These are phyloP conservation scores for Micromys minutus DNA, from an alignment of 2,113 vertebrate genomes.

Conservation along the genomic window DNA sequence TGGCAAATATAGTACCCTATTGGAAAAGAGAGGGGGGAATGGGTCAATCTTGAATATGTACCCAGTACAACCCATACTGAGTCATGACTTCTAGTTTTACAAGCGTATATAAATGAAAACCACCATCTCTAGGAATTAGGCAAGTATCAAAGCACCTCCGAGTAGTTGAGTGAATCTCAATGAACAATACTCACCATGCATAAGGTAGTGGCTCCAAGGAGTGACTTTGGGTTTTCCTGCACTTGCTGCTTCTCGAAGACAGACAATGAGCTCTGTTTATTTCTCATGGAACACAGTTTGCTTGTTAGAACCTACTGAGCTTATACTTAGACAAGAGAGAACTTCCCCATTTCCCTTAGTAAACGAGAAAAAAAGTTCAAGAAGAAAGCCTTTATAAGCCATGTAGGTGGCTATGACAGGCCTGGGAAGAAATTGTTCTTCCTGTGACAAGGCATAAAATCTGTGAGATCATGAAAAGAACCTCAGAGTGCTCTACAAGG, in stretches of 20 bases:
- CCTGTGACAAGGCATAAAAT: not conserved
- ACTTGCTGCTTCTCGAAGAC: not conserved
- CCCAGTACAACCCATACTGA: not conserved
- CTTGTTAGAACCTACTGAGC: not conserved
- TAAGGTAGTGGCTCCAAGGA: not conserved
- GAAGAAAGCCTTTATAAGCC: not conserved
- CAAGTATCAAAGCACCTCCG: not conserved
- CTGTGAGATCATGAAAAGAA: constrained; percentile 14
- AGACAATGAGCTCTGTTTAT: not conserved
- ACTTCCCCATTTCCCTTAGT: not conserved
- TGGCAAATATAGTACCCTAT: not conserved
- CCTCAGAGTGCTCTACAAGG: not conserved
- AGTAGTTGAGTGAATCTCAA: not conserved
- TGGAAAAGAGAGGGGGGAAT: no score
- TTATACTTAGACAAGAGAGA: not conserved
- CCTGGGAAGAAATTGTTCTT: not conserved
- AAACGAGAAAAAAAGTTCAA: not conserved
- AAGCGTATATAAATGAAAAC: not conserved
- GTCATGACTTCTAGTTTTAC: not conserved
- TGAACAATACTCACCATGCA: not conserved
- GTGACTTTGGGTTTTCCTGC: no score
- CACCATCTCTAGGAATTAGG: not conserved
- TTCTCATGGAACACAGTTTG: not conserved
- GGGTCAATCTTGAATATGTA: not conserved
- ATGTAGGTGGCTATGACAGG: not conserved